Percentiles rank a stretch among this genome's conserved stretches.
phyloP scores from a whole-genome alignment of 2,888 invertebrate genomes.

The Beris chalybata region DNA sequence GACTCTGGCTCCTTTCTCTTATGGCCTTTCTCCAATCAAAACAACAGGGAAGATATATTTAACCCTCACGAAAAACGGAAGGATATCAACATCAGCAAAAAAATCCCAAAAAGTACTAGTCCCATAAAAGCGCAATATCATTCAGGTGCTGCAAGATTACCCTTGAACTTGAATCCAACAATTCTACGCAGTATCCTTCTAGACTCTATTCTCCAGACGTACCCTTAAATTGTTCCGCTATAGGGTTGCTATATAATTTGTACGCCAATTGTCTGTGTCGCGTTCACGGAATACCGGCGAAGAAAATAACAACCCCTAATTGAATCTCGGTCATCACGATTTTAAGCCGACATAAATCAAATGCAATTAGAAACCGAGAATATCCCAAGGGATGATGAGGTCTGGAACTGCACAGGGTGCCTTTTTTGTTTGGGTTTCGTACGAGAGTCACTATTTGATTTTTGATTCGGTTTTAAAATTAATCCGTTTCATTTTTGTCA shows the following conservation, averaged over 20 bases:
- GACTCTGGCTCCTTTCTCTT: conserved; percentile 12
- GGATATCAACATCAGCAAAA: background rate
- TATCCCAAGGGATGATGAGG: conserved; percentile 2
- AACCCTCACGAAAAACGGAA: background rate
- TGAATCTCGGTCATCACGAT: conserved; percentile 1
- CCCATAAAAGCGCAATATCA: background rate
- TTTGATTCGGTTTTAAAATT: background rate
- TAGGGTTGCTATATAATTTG: conserved; percentile 6
- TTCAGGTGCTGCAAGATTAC: conserved; percentile 1
- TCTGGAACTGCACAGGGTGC: background rate
- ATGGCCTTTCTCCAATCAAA: conserved; percentile 5
- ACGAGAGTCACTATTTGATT: background rate
- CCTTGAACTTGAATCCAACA: conserved; percentile 8
- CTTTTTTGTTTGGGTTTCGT: background rate
- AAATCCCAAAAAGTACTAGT: no score
- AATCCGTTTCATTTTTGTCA: no score
- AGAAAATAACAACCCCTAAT: conserved; percentile 1
- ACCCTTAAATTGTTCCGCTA: background rate
- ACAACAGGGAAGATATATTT: conserved; percentile 3
- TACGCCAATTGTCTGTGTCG: conserved; percentile 3
- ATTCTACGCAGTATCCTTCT: background rate
- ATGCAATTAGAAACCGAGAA: conserved; percentile 1
- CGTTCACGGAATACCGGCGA: background rate
- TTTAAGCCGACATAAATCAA: conserved; percentile 17
- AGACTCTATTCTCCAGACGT: background rate